Evolutionary conservation across 1,140 invertebrate genomes (phyloP).

Genomic region (Hestina assimilis): DNA sequence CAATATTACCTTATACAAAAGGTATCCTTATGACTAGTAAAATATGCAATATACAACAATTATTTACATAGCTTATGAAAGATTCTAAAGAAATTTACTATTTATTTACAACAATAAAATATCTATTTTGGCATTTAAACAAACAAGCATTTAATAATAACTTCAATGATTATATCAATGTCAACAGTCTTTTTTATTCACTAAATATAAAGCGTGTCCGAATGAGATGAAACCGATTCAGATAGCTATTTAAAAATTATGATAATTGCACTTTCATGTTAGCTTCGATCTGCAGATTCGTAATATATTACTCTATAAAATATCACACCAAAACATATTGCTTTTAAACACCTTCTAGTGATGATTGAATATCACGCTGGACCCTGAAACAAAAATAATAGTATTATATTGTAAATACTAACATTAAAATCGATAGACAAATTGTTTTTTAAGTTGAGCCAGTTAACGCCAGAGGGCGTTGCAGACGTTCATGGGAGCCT

Average conservation of each 20-base stretch:
- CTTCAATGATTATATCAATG: slow-evolving; percentile 18
- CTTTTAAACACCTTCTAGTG: background rate
- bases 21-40: slow-evolving; percentile 54
- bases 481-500: too few species aligned
- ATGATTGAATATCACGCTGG: slow-evolving; percentile 34
- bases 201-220: background rate
- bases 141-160: slow-evolving; percentile 15
- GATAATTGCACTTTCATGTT: slow-evolving; percentile 18
- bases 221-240: background rate
- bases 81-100: slow-evolving; percentile 10
- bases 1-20: slow-evolving; percentile 40
- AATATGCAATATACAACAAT: slow-evolving; percentile 42
- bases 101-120: slow-evolving; percentile 37
- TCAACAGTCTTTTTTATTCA: slow-evolving; percentile 31
- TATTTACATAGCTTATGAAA: slow-evolving; percentile 35
- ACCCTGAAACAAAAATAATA: slow-evolving; percentile 36
- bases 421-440: too few species aligned
- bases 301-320: slow-evolving; percentile 16
- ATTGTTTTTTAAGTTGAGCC: too few species aligned
- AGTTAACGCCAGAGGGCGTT: too few species aligned
- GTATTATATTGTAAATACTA: background rate
- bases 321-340: slow-evolving; percentile 5
- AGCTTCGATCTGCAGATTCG: background rate
- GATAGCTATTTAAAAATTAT: slow-evolving; percentile 12
- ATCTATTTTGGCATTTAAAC: slow-evolving; percentile 18